A percentile compares a stretch with the other conserved stretches of the same genome.
Conservation (phyloP, 2,888 invertebrate species). For the Agriopis marginaria region DNA sequence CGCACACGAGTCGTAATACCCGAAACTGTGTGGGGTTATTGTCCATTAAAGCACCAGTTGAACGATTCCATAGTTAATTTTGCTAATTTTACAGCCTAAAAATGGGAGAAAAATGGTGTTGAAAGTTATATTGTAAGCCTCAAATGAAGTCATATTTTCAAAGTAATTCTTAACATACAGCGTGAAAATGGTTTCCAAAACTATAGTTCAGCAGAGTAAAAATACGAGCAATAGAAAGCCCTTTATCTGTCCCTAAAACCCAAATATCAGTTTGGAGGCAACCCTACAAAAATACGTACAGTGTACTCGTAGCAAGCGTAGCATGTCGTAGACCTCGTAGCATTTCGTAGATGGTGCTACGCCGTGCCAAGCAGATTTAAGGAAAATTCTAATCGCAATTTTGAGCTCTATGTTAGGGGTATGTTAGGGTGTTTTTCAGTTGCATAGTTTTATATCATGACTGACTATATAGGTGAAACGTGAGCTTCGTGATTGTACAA, state of each 20-base stretch:
- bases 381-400: background rate
- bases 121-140: background rate
- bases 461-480: slow-evolving; percentile 34
- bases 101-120: no score
- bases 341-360: slow-evolving; percentile 40
- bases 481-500: slow-evolving; percentile 39
- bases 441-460: slow-evolving; percentile 26
- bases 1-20: no score
- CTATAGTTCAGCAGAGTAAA: slow-evolving; percentile 12
- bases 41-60: no score
- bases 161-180: background rate
- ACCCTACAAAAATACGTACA: slow-evolving; percentile 17
- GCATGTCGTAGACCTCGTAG: slow-evolving; percentile 36
- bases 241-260: slow-evolving; percentile 24
- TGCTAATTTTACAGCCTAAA: no score
- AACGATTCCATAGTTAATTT: no score
- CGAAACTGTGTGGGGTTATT: no score
- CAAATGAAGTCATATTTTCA: background rate
- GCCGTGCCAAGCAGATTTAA: slow-evolving; percentile 41
- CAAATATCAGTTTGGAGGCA: slow-evolving; percentile 20
- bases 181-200: background rate
- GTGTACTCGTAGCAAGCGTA: slow-evolving; percentile 33
- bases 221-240: slow-evolving; percentile 16
- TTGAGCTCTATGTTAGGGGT: background rate
- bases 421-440: slow-evolving; percentile 1